Evolutionary conservation across 2,888 invertebrate species (phyloP).

Genomic region (Atrina japonica): DNA sequence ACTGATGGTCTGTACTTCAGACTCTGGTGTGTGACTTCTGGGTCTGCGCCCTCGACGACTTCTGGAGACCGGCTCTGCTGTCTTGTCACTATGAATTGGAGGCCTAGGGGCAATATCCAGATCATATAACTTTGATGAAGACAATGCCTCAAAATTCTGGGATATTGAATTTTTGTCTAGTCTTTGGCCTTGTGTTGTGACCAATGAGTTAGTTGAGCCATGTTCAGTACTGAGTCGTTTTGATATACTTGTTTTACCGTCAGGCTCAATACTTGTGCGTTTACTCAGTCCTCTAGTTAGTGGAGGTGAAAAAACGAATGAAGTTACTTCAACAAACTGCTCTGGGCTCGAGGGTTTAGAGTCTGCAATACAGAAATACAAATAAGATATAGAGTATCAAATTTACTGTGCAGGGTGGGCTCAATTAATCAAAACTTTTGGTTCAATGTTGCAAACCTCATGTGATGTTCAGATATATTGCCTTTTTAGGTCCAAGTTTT

Average conservation of each 20-base stretch:
- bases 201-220: background rate
- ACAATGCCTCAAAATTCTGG: background rate
- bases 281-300: conserved; percentile 39
- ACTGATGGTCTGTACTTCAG: background rate
- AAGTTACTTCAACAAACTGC: background rate
- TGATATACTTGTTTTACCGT: conserved; percentile 17
- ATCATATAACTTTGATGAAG: background rate
- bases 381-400: background rate
- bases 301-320: conserved; percentile 75
- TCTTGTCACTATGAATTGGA: conserved; percentile 1
- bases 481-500: no score
- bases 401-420: background rate
- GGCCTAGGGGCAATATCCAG: conserved; percentile 13
- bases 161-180: background rate
- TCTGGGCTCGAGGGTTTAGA: background rate
- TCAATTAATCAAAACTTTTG: no score
- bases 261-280: conserved; percentile 14
- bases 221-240: conserved; percentile 9
- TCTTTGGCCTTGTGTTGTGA: background rate
- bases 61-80: background rate
- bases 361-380: background rate
- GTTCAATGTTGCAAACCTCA: no score
- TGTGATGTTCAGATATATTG: no score
- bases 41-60: conserved; percentile 1
- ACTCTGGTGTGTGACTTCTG: conserved; percentile 21